These are phyloP conservation scores for Drosophila lacertosa DNA, from an alignment of 1,140 invertebrate species.

Conservation along the genomic window DNA sequence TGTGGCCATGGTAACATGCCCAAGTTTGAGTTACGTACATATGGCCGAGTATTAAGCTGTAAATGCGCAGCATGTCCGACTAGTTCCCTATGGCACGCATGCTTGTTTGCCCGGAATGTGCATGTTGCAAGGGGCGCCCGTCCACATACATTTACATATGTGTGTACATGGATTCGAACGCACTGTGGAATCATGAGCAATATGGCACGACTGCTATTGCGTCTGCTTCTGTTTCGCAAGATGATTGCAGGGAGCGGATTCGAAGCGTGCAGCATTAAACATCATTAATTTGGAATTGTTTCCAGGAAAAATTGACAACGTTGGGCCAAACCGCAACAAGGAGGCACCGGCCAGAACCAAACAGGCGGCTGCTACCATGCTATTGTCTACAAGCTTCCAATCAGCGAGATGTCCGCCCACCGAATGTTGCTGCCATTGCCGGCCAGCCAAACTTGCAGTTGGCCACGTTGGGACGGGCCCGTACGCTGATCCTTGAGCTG, in stretches of 20 bases:
- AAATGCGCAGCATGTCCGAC: slow-evolving; percentile 9
- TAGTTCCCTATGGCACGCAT: slow-evolving; percentile 21
- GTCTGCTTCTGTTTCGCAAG: slow-evolving; percentile 26
- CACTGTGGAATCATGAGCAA: slow-evolving; percentile 28
- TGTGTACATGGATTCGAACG: slow-evolving; percentile 21
- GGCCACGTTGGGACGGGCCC: no score
- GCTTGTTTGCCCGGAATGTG: slow-evolving; percentile 20
- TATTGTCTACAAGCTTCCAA: slow-evolving; percentile 49
- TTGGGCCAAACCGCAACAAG: slow-evolving; percentile 46
- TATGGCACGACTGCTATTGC: slow-evolving; percentile 34
- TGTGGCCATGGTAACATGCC: no score
- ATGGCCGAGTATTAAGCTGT: neutral
- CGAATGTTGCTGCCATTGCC: slow-evolving; percentile 32
- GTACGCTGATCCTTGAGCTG: slow-evolving; percentile 29
- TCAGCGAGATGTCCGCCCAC: slow-evolving; percentile 43
- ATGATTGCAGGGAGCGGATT: slow-evolving; percentile 17
- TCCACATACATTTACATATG: no score
- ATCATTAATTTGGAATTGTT: slow-evolving; percentile 65
- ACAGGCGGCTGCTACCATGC: slow-evolving; percentile 13
- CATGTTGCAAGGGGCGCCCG: neutral
- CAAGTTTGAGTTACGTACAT: no score
- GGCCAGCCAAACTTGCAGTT: no score
- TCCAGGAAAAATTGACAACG: slow-evolving; percentile 59
- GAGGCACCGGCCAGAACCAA: neutral
- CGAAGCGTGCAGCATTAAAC: slow-evolving; percentile 64